Base-by-base conservation (phyloP, 2,797 vertebrate species). In the Aphelocoma californica region DNA sequence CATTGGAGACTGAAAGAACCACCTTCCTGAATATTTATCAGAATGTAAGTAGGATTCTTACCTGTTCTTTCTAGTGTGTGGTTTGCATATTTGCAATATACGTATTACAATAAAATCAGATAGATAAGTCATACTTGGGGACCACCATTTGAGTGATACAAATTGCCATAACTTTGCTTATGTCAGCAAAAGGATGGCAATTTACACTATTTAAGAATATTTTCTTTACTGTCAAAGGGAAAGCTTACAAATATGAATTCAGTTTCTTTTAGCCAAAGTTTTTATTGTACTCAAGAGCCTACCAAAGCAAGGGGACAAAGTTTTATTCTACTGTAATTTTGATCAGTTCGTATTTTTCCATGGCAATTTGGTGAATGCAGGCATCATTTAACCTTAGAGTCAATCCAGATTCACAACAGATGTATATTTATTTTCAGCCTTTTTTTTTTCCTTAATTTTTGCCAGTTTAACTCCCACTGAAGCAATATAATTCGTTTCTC, bases 361-460 rank as follows among this genome's bases (percentile, higher is more conserved):
- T 90, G 94, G 91, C 93, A 95, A 86, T 93, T 96, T 96, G 94
- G 90, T 96, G 85, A 95, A 96, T 87, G 88, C 88, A 95, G 83
- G 74, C 90, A 95, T 94, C 95, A 90, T 96, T 96, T 93, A 97
- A 96, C 93, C 86, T 96, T 96, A 79, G 70, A 96, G 83, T 90
- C 90, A 88, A 90, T 90, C 50, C 93, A 95, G 92, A 96, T 95
- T 96, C 92, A 87, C 90, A 95, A 94, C 96, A 96, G 93, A 97
- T 96, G 95, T 94, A 96, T 93, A 62, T 79, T 95, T 96, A 69
- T 93, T 95, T 94, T 90, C 91, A 87, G 83, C 12, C 62, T 93
- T 93, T 75, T 58, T 73, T 90, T 95, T 80, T 47, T 18, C 24
- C 71, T 44, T 50, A 75, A 45, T 56, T 81, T 86, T 78, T 87